Evolutionary conservation across 2,113 vertebrate species (phyloP), one percentile per base, ranked within the genome.

Genomic region (Strix aluco): DNA sequence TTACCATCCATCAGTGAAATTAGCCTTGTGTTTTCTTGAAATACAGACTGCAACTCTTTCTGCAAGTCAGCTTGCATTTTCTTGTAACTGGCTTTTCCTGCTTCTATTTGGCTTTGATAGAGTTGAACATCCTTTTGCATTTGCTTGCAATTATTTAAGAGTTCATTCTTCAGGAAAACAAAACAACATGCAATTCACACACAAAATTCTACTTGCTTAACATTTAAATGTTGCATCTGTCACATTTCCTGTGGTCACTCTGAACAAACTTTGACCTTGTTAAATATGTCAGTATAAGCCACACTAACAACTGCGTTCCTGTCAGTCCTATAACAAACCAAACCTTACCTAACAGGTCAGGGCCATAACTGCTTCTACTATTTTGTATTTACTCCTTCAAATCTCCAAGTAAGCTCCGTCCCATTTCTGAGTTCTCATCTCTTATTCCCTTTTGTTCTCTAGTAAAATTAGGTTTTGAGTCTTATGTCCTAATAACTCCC

Each of bases 11-110:
- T 77, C 66, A 99, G 95, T 14, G 97, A 86, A 6, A 95, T 98
- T 20, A 99, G 98, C 67, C 98, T 99, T n/a, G 97, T 92, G 94
- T 99, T 99, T 97, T 99, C 99, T 49, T 98, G 97, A 90, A 99
- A 99, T 11, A 96, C 98, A 25, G 95, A 96, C 4, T 98, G 98
- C 55, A 99, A 95, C 74, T 99, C 99, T 94, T 98, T 99, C 75
- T 99, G 99, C 57, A 99, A 98, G 72, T 99, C 99, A 23, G 66
- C 55, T 93, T 99, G 98, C 98, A 99, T 99, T 95, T 98, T 98
- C 89, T 82, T 98, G 93, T 97, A 98, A 44, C 84, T 98, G 1
- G 82, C 82, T 86, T 98, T 99, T 97, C 98, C 98, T 0, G 78
- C 81, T 79, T 99, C 98, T 21, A 99, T 92, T 42, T 99, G 98